Percentiles rank a stretch among this genome's conserved stretches.
These are phyloP conservation scores for Oryzias curvinotus DNA, from an alignment of 2,113 vertebrate genomes.

Conservation along the genomic window DNA sequence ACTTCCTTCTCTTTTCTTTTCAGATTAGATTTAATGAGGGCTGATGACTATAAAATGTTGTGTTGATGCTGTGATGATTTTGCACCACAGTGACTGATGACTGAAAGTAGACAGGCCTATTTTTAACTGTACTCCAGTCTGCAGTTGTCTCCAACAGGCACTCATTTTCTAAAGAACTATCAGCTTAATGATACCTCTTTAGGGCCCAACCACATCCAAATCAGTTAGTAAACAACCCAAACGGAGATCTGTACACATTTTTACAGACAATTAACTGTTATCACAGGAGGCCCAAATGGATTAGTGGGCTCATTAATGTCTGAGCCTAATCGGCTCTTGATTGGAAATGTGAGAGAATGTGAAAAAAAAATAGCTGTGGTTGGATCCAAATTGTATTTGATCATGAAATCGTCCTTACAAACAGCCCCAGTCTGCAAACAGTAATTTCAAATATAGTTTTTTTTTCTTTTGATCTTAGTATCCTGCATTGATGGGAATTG, in stretches of 20 bases:
- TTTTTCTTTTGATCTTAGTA: constrained; percentile 1
- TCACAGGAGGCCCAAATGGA: constrained; percentile 76
- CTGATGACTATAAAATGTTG: constrained; percentile 53
- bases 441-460: constrained; percentile 51
- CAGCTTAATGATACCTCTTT: constrained; percentile 78
- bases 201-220: constrained; percentile 80
- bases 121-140: constrained; percentile 65
- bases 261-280: constrained; percentile 82
- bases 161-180: constrained; percentile 77
- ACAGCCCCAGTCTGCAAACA: constrained; percentile 60
- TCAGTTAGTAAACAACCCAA: constrained; percentile 80
- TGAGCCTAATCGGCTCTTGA: constrained; percentile 78
- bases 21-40: constrained; percentile 36
- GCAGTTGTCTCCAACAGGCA: constrained; percentile 70
- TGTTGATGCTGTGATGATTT: constrained; percentile 54
- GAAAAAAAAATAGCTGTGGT: constrained; percentile 63
- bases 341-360: constrained; percentile 77
- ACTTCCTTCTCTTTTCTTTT: not conserved
- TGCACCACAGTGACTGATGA: constrained; percentile 43
- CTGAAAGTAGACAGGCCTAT: constrained; percentile 49
- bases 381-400: constrained; percentile 78
- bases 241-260: constrained; percentile 79
- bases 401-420: constrained; percentile 59
- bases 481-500: constrained; percentile 38
- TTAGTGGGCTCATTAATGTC: constrained; percentile 80